phyloP scores from a whole-genome alignment of 2,113 vertebrate genomes.

The Plectropomus leopardus region DNA sequence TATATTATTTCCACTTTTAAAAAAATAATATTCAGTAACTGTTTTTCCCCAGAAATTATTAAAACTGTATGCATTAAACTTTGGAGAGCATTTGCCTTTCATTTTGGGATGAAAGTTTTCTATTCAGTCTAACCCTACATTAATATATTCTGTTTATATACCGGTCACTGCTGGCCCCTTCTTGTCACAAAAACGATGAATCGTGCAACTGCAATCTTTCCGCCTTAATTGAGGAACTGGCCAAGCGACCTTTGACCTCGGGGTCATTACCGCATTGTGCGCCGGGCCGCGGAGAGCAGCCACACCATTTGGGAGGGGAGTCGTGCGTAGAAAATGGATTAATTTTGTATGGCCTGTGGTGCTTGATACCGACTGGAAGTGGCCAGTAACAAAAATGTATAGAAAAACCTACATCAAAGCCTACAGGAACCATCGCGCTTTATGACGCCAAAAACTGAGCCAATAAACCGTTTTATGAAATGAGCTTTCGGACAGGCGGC shows the following conservation, averaged over 20 bases:
- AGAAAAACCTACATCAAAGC: constrained; percentile 45
- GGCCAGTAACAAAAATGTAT: constrained; percentile 9
- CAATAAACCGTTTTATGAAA: constrained; percentile 56
- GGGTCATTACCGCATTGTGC: constrained; percentile 83
- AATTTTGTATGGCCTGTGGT: constrained; percentile 60
- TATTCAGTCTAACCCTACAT: constrained; percentile 1
- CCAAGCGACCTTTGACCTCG: constrained; percentile 83
- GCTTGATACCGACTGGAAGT: constrained; percentile 62
- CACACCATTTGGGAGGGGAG: constrained; percentile 65
- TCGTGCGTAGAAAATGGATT: constrained; percentile 74
- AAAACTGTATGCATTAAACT: neutral
- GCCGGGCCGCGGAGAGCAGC: constrained; percentile 65
- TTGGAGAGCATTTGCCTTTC: neutral
- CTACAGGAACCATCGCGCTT: neutral
- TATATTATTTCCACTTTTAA: too few relatives aligned
- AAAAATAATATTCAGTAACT: neutral
- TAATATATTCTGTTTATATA: constrained; percentile 45
- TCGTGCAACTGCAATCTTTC: constrained; percentile 80
- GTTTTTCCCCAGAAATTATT: neutral
- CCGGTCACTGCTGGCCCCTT: constrained; percentile 60
- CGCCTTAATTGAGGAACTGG: constrained; percentile 82
- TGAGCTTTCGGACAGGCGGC: constrained; percentile 35
- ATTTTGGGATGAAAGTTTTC: constrained; percentile 2
- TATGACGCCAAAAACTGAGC: constrained; percentile 36
- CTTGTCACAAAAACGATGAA: constrained; percentile 61